These are phyloP conservation scores for Diadophis punctatus DNA, from an alignment of 2,113 vertebrate species.

Conservation along the genomic window DNA sequence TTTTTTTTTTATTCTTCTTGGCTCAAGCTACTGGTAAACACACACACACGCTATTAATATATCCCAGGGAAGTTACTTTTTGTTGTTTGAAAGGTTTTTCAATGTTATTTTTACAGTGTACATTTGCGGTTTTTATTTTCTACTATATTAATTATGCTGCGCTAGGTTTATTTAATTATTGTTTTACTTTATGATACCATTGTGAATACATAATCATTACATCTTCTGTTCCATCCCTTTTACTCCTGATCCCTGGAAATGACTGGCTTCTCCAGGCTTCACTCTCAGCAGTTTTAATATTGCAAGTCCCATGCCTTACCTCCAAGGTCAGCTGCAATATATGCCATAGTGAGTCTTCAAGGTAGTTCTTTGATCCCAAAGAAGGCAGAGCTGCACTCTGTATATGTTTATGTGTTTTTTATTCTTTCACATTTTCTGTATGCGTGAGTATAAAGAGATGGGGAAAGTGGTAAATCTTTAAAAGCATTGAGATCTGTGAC, in stretches of 20 bases:
- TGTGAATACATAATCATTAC: neutral
- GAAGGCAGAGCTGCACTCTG: slow-evolving; percentile 77
- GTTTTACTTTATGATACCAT: slow-evolving; percentile 93
- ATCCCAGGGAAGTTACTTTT: slow-evolving; percentile 65
- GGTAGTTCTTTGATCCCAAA: slow-evolving; percentile 79
- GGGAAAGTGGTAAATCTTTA: slow-evolving; percentile 76
- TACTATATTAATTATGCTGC: slow-evolving; percentile 94
- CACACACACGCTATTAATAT: neutral
- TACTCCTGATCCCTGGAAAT: slow-evolving; percentile 78
- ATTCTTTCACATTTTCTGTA: slow-evolving; percentile 78
- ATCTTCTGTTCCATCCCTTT: neutral
- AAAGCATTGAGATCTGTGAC: slow-evolving; percentile 88
- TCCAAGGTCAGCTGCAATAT: slow-evolving; percentile 68
- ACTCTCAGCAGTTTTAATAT: slow-evolving; percentile 86
- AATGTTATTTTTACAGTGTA: slow-evolving; percentile 96
- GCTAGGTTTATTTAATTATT: slow-evolving; percentile 84
- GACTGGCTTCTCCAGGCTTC: slow-evolving; percentile 74
- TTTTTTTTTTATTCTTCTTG: slow-evolving; percentile 32
- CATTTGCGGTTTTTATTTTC: slow-evolving; percentile 86
- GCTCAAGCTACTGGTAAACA: slow-evolving; percentile 69
- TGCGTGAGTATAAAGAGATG: slow-evolving; percentile 83
- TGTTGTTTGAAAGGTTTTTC: slow-evolving; percentile 76
- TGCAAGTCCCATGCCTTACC: slow-evolving; percentile 71
- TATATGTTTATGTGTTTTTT: slow-evolving; percentile 76
- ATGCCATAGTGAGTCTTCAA: slow-evolving; percentile 80